Conservation (phyloP, 2,888 invertebrate species). For the Pantelozetes paolii region DNA sequence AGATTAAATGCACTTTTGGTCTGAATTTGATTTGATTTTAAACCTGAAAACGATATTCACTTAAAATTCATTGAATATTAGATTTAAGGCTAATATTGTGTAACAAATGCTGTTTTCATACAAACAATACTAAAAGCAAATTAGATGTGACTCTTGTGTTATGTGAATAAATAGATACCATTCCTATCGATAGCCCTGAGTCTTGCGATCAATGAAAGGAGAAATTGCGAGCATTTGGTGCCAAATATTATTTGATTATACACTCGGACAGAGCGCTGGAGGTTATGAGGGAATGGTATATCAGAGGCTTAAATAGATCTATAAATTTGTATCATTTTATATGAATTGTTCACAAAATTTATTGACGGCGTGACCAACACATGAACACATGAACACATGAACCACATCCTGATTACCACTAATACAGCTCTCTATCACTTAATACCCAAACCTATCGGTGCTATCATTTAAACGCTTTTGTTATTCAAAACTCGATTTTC, state of each 20-base stretch:
- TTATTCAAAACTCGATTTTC: not conserved
- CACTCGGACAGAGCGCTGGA: not conserved
- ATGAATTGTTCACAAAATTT: not conserved
- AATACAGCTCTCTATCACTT: not conserved
- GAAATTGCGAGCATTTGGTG: not conserved
- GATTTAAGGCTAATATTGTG: not conserved
- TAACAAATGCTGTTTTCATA: not conserved
- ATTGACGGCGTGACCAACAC: slow-evolving; percentile 7
- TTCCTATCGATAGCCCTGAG: not conserved
- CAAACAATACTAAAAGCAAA: not conserved
- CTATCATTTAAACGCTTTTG: not conserved
- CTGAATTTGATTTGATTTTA: not conserved
- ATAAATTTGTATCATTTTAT: slow-evolving; percentile 8
- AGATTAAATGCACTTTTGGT: not conserved
- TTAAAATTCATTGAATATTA: not conserved
- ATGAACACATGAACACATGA: not conserved
- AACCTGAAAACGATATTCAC: not conserved
- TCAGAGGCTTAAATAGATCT: not conserved
- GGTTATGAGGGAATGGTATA: not conserved
- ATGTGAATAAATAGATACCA: not conserved
- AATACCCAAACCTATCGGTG: not conserved
- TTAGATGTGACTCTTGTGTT: not conserved
- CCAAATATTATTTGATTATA: not conserved
- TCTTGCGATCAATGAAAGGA: not conserved
- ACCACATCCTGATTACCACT: slow-evolving; percentile 20